phyloP scores from a whole-genome alignment of 1,140 invertebrate genomes.

The Ceratina australensis region DNA sequence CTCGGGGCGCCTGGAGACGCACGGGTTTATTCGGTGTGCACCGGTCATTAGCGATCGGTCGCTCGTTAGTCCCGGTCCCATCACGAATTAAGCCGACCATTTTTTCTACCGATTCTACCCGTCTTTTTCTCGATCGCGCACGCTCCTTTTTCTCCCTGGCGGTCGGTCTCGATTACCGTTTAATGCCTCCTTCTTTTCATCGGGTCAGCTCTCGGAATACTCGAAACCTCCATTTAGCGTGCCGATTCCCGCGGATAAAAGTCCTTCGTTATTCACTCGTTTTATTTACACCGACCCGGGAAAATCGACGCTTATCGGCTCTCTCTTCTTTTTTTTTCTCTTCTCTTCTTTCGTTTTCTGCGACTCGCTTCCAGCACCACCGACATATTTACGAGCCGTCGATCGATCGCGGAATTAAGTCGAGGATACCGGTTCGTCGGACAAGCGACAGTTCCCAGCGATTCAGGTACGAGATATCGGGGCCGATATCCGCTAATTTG shows the following conservation, averaged over 20 bases:
- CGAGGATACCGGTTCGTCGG: background rate
- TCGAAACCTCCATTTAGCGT: conserved; percentile 18
- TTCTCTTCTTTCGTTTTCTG: background rate
- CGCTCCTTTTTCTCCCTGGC: background rate
- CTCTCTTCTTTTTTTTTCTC: background rate
- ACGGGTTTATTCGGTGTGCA: background rate
- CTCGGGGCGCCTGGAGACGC: background rate
- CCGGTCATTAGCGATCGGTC: background rate
- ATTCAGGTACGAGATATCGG: no score
- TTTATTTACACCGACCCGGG: conserved; percentile 3
- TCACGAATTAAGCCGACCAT: conserved; percentile 5
- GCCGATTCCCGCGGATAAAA: conserved; percentile 18
- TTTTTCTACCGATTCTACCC: background rate
- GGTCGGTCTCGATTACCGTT: conserved; percentile 6
- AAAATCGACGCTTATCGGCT: background rate
- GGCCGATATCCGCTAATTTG: no score
- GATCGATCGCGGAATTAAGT: background rate
- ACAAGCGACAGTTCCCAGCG: background rate
- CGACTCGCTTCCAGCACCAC: background rate
- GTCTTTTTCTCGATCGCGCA: background rate
- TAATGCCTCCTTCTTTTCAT: background rate
- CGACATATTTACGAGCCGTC: background rate
- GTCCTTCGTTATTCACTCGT: conserved; percentile 22
- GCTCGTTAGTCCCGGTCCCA: background rate
- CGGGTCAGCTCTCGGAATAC: background rate